Evolutionary conservation across 2,113 vertebrate genomes (phyloP), one percentile per base, ranked within the genome.

Genomic region (Otolemur garnettii): DNA sequence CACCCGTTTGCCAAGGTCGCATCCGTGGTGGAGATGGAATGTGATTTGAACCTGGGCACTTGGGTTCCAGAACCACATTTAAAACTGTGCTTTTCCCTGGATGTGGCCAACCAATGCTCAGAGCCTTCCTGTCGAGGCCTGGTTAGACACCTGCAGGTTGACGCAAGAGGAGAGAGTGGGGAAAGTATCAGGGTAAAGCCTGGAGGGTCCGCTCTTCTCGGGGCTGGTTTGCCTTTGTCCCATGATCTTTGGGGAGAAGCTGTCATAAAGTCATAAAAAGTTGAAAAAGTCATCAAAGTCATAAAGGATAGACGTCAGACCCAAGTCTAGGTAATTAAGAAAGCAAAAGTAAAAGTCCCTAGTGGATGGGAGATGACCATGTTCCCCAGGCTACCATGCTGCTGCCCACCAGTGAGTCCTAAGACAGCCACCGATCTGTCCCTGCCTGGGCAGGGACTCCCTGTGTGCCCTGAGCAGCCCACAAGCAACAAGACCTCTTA

Each of bases 391-490:
- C 71, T 3, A 19, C 11, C 18, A 33, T 4, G 6, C 14, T 22
- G 57, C 38, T 82, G 30, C 4, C 60, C 17, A 11, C 50, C 33
- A 5, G 15, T 50, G 45, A 50, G 45, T 50, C 45, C 33, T 14
- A 18, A 21, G 55, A 26, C 2, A 8, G 71, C 78, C 11, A 4
- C 59, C 53, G 9, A 1, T 22, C 50, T 42, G 30, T 33, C 33
- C 15, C 72, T 60, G 33, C 83, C 64, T 18, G 38, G 68, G n/a
- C 12, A 14, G n/a, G 21, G 10, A 4, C 86, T 35, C 13, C 22
- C 0, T n/a, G 19, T 21, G 22, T 10, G 1, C 12, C 1, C 35
- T 1, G 0, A 42, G 69, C 22, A 45, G 75, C 12, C 72, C 21
- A 68, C 30, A 42, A 45, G 42, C 21, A 5, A 1, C 0, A 6